Conservation (phyloP, 1,140 invertebrate species). For the Bemisia tabaci region DNA sequence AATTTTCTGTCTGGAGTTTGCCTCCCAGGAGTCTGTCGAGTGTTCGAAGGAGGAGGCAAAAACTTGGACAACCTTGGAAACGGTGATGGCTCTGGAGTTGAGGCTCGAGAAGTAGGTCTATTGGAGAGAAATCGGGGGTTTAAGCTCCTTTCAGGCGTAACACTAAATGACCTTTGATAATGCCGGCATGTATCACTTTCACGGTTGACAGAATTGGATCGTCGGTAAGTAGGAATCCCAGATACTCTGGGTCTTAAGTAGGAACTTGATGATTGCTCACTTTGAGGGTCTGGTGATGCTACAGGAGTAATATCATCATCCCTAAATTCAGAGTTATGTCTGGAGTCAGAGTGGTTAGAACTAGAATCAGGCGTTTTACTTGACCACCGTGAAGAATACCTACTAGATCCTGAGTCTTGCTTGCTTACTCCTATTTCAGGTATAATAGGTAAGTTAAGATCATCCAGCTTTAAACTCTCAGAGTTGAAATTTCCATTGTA, state of each 20-base stretch:
- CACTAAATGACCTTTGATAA: neutral
- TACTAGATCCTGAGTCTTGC: neutral
- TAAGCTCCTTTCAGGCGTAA: neutral
- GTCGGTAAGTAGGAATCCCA: neutral
- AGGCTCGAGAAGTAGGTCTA: neutral
- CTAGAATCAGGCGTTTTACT: neutral
- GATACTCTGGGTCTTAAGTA: neutral
- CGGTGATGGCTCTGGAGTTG: neutral
- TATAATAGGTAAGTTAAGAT: neutral
- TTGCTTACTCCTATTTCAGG: neutral
- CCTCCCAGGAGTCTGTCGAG: too few species aligned
- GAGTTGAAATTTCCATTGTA: neutral
- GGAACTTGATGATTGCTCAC: neutral
- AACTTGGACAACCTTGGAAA: neutral
- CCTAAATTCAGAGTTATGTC: neutral
- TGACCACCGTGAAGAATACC: neutral
- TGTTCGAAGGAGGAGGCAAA: neutral
- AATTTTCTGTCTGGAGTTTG: neutral
- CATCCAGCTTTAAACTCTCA: neutral
- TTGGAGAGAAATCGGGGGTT: neutral
- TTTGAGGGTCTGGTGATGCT: neutral
- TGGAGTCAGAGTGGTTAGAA: neutral
- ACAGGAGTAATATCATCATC: neutral
- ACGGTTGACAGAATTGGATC: neutral
- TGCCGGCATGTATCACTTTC: neutral